Conservation (phyloP, 2,797 vertebrate genomes). For the Nyctalus aviator region DNA sequence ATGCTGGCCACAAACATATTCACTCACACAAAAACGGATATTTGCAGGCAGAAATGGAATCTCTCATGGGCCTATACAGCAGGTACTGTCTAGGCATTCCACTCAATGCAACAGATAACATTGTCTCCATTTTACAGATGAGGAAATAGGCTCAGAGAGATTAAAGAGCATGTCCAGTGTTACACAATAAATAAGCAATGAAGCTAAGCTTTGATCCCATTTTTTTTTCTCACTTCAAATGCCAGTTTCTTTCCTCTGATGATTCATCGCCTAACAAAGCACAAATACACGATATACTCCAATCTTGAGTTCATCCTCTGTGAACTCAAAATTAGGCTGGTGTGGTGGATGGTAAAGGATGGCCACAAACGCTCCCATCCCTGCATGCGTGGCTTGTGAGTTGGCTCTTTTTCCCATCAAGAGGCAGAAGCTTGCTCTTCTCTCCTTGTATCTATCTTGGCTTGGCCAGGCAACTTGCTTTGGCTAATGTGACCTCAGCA, state of each 20-base stretch:
- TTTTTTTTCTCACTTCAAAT: constrained; percentile 20
- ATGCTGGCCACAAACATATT: not conserved
- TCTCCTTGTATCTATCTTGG: not conserved
- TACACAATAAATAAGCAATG: not conserved
- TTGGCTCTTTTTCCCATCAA: not conserved
- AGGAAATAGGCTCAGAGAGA: not conserved
- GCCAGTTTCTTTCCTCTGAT: not conserved
- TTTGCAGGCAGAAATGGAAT: not conserved
- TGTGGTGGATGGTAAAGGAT: not conserved
- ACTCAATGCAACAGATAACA: not conserved
- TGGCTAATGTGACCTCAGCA: not conserved
- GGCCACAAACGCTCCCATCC: not conserved
- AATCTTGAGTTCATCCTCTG: not conserved
- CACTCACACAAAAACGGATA: not conserved
- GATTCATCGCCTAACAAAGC: not conserved
- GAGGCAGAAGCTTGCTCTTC: not conserved
- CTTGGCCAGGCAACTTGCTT: not conserved
- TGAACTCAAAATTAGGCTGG: not conserved
- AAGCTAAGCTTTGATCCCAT: not conserved
- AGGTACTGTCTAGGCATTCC: not conserved
- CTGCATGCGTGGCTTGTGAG: too few relatives aligned
- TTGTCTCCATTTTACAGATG: not conserved
- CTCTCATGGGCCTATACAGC: not conserved
- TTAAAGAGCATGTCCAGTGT: not conserved
- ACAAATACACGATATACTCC: not conserved